These are phyloP conservation scores for Aleiodes alternator DNA, from an alignment of 2,888 invertebrate species.

Conservation along the genomic window DNA sequence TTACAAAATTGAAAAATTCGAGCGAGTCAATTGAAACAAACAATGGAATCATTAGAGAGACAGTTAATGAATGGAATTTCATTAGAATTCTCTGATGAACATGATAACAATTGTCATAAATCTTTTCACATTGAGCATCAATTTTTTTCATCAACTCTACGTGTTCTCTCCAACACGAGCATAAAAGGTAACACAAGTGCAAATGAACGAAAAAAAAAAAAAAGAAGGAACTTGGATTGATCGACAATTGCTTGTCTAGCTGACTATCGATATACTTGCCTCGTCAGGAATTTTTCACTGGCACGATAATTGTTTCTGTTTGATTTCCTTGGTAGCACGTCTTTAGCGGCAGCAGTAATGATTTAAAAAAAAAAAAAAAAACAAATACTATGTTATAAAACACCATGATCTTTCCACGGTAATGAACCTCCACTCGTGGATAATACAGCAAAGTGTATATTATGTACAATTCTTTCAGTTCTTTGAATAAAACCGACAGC, in stretches of 20 bases:
- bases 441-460: conserved; percentile 40
- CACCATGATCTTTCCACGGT: conserved; percentile 60
- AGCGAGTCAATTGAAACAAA: too few species aligned
- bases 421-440: conserved; percentile 59
- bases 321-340: conserved; percentile 44
- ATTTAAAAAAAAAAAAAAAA: neutral
- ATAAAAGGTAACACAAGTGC: neutral
- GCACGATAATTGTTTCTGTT: conserved; percentile 44
- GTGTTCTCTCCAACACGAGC: conserved; percentile 7
- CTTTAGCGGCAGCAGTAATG: conserved; percentile 24
- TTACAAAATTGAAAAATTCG: too few species aligned
- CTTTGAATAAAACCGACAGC: conserved; percentile 63
- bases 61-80: too few species aligned
- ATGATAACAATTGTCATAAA: too few species aligned
- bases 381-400: conserved; percentile 19
- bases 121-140: conserved; percentile 4
- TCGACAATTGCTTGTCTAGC: conserved; percentile 47
- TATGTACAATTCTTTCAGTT: conserved; percentile 41
- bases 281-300: conserved; percentile 41
- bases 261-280: conserved; percentile 41
- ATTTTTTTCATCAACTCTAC: conserved; percentile 7
- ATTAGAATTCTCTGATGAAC: too few species aligned
- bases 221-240: conserved; percentile 41
- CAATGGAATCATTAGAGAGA: too few species aligned
- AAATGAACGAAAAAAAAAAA: conserved; percentile 10